Base-by-base conservation (phyloP, 2,113 vertebrate genomes). In the Hemichromis elongatus region DNA sequence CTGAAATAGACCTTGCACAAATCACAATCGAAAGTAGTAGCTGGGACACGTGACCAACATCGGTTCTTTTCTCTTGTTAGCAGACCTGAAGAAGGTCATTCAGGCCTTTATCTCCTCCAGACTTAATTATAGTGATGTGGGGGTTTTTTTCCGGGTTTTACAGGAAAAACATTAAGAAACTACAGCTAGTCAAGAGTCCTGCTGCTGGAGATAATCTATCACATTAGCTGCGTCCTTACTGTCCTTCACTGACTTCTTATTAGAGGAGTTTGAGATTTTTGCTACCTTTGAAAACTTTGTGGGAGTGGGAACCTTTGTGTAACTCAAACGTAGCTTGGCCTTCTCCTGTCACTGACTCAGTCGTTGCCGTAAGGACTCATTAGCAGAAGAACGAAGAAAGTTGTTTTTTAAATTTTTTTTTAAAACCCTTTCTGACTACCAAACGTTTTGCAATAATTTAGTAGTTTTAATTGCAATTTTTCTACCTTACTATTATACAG, bases 151-250 rank as follows among this genome's bases (percentile, higher is more conserved):
- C 1, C 4, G 1, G 61, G 2, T 14, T 30, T 59, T 19, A 53
- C 35, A 77, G 9, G 19, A 37, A 81, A 78, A 82, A 70, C 16
- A 75, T 75, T 75, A 75, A 47, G 68, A 47, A 75, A 52, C 26
- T 75, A 52, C 70, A 75, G 26, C 70, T 75, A 75, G 70, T 68
- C 35, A 21, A 82, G 61, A 54, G 63, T 53, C 21, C 28, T 75
- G 54, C n/a, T 45, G 33, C 42, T 30, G 33, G 19, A 63, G 45
- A 70, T 37, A 55, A 55, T 70, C 50, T 53, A 54, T 37, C 35
- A 78, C 66, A 52, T 37, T 47, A 53, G 8, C 28, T 0, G 2
- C 14, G 11, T 30, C 42, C 1, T 40, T 1, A 1, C 52, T 1
- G 37, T 7, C 52, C 35, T 61, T 42, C 47, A 66, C 10, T 33